A percentile compares a stretch with the other conserved stretches of the same genome.
phyloP scores from a whole-genome alignment of 2,797 vertebrate species.

The Paramormyrops hopkinsi region DNA sequence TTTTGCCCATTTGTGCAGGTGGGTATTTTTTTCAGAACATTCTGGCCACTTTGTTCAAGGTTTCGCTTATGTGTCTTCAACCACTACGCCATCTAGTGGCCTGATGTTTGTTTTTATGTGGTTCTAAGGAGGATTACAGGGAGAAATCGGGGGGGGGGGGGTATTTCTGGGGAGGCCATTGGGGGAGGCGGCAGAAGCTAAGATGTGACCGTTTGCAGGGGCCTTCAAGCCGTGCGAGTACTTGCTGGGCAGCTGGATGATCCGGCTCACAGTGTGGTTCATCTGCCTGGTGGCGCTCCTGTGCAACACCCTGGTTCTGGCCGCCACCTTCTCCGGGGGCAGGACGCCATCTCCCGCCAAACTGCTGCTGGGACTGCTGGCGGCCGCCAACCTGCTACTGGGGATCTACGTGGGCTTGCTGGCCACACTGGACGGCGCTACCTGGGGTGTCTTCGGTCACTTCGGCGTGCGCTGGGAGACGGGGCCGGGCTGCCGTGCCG shows the following conservation, averaged over 20 bases:
- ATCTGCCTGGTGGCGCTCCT: constrained; percentile 89
- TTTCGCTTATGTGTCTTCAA: not conserved
- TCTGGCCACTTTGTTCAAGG: not conserved
- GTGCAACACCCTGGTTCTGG: constrained; percentile 85
- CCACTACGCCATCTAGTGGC: not conserved
- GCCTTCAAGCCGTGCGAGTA: constrained; percentile 96
- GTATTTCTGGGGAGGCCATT: not conserved
- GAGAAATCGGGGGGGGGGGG: not conserved
- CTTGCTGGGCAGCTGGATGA: constrained; percentile 98
- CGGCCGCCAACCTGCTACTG: constrained; percentile 85
- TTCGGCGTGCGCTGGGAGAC: constrained; percentile 97
- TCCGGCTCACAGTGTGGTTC: constrained; percentile 96
- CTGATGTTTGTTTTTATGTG: not conserved
- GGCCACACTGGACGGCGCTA: constrained; percentile 78
- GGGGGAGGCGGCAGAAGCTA: not conserved
- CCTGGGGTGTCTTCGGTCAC: constrained; percentile 88
- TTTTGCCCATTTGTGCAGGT: not conserved
- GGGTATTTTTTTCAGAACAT: not conserved
- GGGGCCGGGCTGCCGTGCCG: constrained; percentile 77
- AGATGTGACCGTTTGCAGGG: constrained; percentile 58
- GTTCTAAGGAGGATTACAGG: not conserved
- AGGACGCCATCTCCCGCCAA: constrained; percentile 66
- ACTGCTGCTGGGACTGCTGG: constrained; percentile 81
- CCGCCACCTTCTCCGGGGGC: constrained; percentile 73
- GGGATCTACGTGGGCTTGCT: constrained; percentile 83